phyloP scores from a whole-genome alignment of 2,888 invertebrate species.

The Andrena praecox region DNA sequence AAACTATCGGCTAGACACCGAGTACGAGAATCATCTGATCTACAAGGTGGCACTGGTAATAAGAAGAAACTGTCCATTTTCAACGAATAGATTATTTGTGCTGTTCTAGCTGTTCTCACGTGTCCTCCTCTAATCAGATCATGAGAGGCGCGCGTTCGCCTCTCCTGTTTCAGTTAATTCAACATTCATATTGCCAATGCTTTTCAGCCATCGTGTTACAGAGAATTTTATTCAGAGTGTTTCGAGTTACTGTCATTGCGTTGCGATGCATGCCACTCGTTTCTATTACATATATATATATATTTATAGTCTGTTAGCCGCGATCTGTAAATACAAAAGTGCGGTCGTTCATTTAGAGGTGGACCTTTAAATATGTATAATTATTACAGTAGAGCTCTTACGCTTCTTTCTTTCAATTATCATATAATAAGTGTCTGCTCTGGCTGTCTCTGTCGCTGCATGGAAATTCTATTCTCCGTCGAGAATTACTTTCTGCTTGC shows the following conservation, averaged over 20 bases:
- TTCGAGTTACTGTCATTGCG: background rate
- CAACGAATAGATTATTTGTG: constrained; percentile 61
- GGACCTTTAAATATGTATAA: constrained; percentile 36
- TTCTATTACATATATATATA: background rate
- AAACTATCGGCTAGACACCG: constrained; percentile 98
- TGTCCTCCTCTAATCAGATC: constrained; percentile 65
- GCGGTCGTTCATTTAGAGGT: constrained; percentile 53
- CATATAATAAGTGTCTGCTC: constrained; percentile 46
- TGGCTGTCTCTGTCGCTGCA: constrained; percentile 77
- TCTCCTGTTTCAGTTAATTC: background rate
- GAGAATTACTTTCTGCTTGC: constrained; percentile 55
- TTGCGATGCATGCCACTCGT: background rate
- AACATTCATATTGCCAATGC: background rate
- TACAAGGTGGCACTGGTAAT: constrained; percentile 97
- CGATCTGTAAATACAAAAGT: background rate
- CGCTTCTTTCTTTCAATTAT: constrained; percentile 14
- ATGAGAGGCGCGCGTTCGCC: background rate
- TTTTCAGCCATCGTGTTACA: background rate
- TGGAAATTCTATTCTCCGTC: constrained; percentile 65
- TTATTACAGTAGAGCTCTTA: constrained; percentile 27
- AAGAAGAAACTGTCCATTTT: constrained; percentile 68
- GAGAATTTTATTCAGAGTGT: background rate
- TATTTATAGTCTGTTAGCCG: no score
- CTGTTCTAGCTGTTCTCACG: constrained; percentile 53
- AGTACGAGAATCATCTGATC: constrained; percentile 99